Percentiles rank a stretch among this genome's conserved stretches.
Conservation (phyloP, 2,888 invertebrate genomes). For the Sicus ferrugineus region DNA sequence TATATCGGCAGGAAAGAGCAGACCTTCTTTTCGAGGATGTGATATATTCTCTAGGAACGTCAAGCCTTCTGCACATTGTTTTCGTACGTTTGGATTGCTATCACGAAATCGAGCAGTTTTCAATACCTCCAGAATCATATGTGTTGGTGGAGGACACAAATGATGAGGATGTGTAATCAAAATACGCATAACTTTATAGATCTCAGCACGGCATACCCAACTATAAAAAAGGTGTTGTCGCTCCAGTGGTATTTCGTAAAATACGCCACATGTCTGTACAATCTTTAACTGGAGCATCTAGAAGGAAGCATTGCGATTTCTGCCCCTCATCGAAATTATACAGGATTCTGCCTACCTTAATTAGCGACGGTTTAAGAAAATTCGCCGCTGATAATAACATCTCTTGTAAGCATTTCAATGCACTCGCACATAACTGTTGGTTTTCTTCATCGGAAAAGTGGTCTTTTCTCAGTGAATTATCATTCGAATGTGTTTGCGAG, state of each 20-base stretch:
- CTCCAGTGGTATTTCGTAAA: constrained; percentile 39
- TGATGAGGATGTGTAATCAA: constrained; percentile 47
- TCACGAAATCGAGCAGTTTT: constrained; percentile 47
- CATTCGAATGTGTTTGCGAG: constrained; percentile 47
- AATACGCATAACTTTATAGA: constrained; percentile 45
- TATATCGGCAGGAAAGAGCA: constrained; percentile 49
- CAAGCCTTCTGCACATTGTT: constrained; percentile 43
- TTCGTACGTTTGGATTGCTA: constrained; percentile 42
- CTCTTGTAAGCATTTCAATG: constrained; percentile 47
- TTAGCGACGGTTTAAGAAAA: constrained; percentile 47
- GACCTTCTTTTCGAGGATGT: constrained; percentile 54
- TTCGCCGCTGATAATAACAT: constrained; percentile 42
- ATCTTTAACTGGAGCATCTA: constrained; percentile 48
- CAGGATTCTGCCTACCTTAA: constrained; percentile 43
- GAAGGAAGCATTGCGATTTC: neutral
- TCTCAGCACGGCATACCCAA: constrained; percentile 47
- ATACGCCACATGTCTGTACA: constrained; percentile 41
- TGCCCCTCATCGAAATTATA: neutral
- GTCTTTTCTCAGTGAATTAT: constrained; percentile 43
- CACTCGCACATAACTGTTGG: constrained; percentile 46
- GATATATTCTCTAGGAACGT: constrained; percentile 49
- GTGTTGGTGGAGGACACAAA: constrained; percentile 53
- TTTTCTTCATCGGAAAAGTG: constrained; percentile 45
- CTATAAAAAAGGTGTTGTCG: constrained; percentile 43
- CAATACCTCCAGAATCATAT: constrained; percentile 46